These are phyloP conservation scores for Burhinus bistriatus DNA, from an alignment of 2,113 vertebrate genomes.

Conservation along the genomic window DNA sequence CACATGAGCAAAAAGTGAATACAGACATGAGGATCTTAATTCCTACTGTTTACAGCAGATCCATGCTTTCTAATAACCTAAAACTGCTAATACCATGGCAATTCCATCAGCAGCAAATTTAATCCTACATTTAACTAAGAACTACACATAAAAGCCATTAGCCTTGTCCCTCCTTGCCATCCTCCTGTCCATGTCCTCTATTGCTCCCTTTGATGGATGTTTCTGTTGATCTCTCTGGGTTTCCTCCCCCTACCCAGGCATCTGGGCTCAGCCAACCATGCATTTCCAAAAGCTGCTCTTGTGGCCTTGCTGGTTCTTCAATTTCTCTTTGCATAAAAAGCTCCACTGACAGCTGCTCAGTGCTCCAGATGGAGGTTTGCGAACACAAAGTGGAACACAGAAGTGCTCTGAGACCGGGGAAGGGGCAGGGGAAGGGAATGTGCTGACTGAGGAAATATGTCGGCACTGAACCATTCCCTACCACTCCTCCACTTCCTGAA, in stretches of 20 bases:
- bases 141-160: background rate
- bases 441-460: background rate
- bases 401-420: background rate
- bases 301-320: constrained; percentile 18
- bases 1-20: background rate
- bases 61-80: background rate
- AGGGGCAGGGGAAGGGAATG: background rate
- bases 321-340: constrained; percentile 20
- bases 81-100: background rate
- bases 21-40: background rate
- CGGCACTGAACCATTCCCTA: background rate
- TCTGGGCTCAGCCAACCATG: constrained; percentile 21
- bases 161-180: background rate
- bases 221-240: background rate
- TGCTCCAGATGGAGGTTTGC: constrained; percentile 49
- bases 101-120: background rate
- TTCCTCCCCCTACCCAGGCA: background rate
- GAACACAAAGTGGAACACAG: background rate
- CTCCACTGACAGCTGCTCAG: constrained; percentile 20
- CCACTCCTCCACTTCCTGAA: background rate
- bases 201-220: background rate
- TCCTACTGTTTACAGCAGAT: background rate
- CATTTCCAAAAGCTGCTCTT: constrained; percentile 31
- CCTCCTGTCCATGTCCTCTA: background rate
- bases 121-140: background rate